phyloP scores from a whole-genome alignment of 2,113 vertebrate genomes.

The Labeo rohita region DNA sequence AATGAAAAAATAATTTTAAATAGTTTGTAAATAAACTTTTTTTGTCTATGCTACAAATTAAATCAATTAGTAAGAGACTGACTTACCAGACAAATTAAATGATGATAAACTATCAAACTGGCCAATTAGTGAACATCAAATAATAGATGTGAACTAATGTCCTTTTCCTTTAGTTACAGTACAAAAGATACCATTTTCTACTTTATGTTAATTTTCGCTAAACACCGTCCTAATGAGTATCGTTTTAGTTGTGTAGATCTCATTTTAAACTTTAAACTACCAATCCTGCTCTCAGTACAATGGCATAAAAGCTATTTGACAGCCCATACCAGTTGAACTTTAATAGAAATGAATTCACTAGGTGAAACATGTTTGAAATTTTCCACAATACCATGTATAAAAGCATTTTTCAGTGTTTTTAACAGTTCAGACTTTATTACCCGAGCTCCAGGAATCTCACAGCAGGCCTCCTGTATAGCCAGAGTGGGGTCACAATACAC shows the following conservation, averaged over 20 bases:
- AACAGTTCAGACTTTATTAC: conserved; percentile 72
- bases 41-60: background rate
- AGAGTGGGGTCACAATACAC: conserved; percentile 88
- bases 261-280: background rate
- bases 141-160: background rate
- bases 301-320: background rate
- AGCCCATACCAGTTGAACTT: background rate
- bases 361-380: background rate
- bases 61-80: background rate
- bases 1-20: too few species aligned
- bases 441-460: conserved; percentile 85
- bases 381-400: background rate
- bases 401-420: background rate
- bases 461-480: conserved; percentile 89
- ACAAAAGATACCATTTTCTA: background rate
- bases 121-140: background rate
- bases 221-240: background rate
- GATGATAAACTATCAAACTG: background rate
- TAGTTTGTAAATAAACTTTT: background rate
- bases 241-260: background rate
- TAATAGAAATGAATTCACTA: background rate
- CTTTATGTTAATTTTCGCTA: background rate
- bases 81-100: background rate
- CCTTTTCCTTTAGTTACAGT: background rate
- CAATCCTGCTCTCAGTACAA: background rate